phyloP scores from a whole-genome alignment of 2,888 invertebrate species.

The Xylota segnis region DNA sequence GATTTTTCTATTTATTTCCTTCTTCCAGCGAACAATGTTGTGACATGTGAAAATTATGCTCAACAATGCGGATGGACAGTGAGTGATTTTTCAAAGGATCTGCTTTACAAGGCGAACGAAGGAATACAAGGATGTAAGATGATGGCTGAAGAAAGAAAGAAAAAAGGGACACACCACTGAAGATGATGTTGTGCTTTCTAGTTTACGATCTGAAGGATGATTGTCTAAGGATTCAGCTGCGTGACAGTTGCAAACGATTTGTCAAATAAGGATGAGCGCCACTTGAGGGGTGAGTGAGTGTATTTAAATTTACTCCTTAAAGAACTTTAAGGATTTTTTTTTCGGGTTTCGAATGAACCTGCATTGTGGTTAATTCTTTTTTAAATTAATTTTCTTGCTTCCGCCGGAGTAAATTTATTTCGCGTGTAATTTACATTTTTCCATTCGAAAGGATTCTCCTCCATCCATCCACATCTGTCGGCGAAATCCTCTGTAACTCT shows the following conservation, averaged over 20 bases:
- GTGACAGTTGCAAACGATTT: conserved; percentile 39
- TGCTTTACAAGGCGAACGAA: neutral
- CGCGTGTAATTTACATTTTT: conserved; percentile 74
- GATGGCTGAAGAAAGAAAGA: conserved; percentile 6
- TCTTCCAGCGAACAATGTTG: conserved; percentile 31
- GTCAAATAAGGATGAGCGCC: neutral
- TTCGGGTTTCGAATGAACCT: conserved; percentile 1
- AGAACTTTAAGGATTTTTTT: conserved; percentile 7
- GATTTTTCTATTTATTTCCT: conserved; percentile 45
- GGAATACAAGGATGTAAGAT: conserved; percentile 20
- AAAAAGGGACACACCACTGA: neutral
- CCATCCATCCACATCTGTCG: conserved; percentile 36
- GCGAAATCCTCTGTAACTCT: conserved; percentile 37
- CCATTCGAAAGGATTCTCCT: conserved; percentile 68
- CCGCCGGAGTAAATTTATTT: conserved; percentile 72
- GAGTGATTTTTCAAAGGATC: conserved; percentile 56
- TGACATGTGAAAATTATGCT: conserved; percentile 62
- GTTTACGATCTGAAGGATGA: conserved; percentile 25
- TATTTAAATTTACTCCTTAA: conserved; percentile 15
- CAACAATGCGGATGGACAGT: conserved; percentile 47
- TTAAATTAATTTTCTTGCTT: conserved; percentile 53
- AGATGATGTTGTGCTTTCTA: conserved; percentile 26
- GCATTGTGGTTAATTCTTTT: conserved; percentile 51
- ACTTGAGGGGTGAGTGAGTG: neutral
- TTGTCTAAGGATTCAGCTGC: conserved; percentile 36